Percentiles rank a stretch among this genome's conserved stretches.
phyloP scores from a whole-genome alignment of 2,113 vertebrate species.

The Maccullochella peelii region DNA sequence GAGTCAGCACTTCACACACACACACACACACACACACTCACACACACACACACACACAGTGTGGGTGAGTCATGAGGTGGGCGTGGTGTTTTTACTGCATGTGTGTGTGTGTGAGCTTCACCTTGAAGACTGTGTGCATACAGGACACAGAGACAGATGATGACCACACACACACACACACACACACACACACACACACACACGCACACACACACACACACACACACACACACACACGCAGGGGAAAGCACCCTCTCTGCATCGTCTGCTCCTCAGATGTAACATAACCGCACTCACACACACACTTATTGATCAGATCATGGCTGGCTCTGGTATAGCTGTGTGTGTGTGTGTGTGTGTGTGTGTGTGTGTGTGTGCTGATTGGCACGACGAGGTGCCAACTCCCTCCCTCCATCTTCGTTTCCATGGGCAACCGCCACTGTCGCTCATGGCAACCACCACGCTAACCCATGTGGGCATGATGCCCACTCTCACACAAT shows the following conservation, averaged over 20 bases:
- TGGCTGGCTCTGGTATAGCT: slow-evolving; percentile 19
- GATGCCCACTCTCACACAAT: slow-evolving; percentile 67
- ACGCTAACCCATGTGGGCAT: slow-evolving; percentile 60
- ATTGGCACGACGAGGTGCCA: slow-evolving; percentile 53
- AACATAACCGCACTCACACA: slow-evolving; percentile 34
- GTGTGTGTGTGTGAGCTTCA: slow-evolving; percentile 48
- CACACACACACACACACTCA: slow-evolving; percentile 40
- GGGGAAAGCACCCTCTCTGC: slow-evolving; percentile 53
- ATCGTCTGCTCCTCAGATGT: slow-evolving; percentile 31
- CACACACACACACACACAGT: slow-evolving; percentile 10
- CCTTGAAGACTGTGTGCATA: slow-evolving; percentile 52
- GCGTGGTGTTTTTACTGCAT: slow-evolving; percentile 32
- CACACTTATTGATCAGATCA: slow-evolving; percentile 37
- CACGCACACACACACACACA: slow-evolving; percentile 24
- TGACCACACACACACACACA: slow-evolving; percentile 30
- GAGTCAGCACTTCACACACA: slow-evolving; percentile 57
- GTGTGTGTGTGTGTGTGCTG: slow-evolving; percentile 13
- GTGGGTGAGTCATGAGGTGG: slow-evolving; percentile 37
- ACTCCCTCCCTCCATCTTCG: slow-evolving; percentile 47
- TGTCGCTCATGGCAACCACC: slow-evolving; percentile 62
- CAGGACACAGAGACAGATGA: slow-evolving; percentile 52
- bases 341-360: slow-evolving; percentile 24
- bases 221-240: slow-evolving; percentile 22
- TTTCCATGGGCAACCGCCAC: slow-evolving; percentile 55
- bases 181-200: slow-evolving; percentile 42